phyloP scores from a whole-genome alignment of 2,113 vertebrate species.

The Dasyprocta punctata region DNA sequence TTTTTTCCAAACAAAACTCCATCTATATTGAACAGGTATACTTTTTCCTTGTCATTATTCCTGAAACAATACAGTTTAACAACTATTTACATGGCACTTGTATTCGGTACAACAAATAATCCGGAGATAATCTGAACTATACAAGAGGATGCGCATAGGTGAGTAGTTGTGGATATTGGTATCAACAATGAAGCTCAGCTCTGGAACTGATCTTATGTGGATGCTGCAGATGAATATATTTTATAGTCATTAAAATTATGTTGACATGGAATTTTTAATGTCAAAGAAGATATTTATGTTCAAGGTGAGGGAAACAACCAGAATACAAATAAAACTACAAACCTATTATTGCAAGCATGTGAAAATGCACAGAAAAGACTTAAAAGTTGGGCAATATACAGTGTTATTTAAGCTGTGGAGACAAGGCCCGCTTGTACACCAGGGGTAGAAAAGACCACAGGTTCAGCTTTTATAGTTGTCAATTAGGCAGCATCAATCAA shows the following conservation, averaged over 20 bases:
- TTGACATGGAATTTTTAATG: neutral
- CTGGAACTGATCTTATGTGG: neutral
- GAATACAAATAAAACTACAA: neutral
- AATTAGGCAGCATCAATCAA: neutral
- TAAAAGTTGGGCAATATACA: neutral
- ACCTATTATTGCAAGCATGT: neutral
- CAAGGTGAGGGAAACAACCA: neutral
- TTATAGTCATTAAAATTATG: neutral
- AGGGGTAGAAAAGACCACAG: too few species aligned
- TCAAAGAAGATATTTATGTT: neutral
- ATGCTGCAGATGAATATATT: neutral
- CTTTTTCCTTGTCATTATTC: neutral
- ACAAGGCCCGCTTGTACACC: neutral
- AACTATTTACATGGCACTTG: neutral
- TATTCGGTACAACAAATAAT: neutral
- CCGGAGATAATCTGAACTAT: neutral
- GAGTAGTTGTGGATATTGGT: neutral
- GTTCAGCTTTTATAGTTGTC: neutral
- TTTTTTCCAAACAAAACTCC: neutral
- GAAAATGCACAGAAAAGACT: neutral
- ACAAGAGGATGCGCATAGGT: neutral
- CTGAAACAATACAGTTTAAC: neutral
- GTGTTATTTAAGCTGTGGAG: neutral
- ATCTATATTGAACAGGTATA: neutral
- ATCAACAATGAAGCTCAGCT: neutral